Conservation (phyloP, 2,797 vertebrate genomes). For the Urosaurus nigricauda region DNA sequence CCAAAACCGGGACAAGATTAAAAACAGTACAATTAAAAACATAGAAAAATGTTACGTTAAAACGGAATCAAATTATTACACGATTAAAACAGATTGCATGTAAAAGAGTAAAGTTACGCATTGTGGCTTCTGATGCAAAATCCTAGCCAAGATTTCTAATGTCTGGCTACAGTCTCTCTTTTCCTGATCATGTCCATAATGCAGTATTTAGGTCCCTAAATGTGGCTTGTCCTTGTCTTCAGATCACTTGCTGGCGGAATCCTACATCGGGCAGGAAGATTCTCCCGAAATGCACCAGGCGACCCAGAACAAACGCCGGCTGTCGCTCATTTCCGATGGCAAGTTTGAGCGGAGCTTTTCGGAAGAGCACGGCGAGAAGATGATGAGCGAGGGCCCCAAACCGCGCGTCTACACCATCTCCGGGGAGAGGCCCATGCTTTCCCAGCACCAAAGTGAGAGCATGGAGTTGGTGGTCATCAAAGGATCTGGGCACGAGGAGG, state of each 20-base stretch:
- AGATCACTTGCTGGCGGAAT: slow-evolving; percentile 94
- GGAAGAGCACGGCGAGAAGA: slow-evolving; percentile 78
- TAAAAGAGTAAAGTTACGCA: no score
- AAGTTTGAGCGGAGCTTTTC: slow-evolving; percentile 87
- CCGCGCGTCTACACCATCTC: slow-evolving; percentile 93
- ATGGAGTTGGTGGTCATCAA: slow-evolving; percentile 92
- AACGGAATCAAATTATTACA: no score
- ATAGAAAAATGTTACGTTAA: no score
- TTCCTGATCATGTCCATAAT: no score
- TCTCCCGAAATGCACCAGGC: slow-evolving; percentile 86
- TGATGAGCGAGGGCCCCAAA: slow-evolving; percentile 76
- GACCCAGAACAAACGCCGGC: slow-evolving; percentile 85
- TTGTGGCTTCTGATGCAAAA: no score
- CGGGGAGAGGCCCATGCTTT: slow-evolving; percentile 88
- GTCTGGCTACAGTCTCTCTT: no score
- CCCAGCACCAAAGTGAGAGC: slow-evolving; percentile 83
- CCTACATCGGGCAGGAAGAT: slow-evolving; percentile 87
- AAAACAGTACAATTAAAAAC: no score
- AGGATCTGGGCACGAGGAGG: slow-evolving; percentile 73
- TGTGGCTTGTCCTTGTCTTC: slow-evolving; percentile 42
- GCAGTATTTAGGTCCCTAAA: no score
- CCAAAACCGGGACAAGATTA: no score
- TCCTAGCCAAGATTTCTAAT: neutral
- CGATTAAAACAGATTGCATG: no score
- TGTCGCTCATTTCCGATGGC: slow-evolving; percentile 83